Conservation (phyloP, 2,888 invertebrate species). For the Pandemis heparana region DNA sequence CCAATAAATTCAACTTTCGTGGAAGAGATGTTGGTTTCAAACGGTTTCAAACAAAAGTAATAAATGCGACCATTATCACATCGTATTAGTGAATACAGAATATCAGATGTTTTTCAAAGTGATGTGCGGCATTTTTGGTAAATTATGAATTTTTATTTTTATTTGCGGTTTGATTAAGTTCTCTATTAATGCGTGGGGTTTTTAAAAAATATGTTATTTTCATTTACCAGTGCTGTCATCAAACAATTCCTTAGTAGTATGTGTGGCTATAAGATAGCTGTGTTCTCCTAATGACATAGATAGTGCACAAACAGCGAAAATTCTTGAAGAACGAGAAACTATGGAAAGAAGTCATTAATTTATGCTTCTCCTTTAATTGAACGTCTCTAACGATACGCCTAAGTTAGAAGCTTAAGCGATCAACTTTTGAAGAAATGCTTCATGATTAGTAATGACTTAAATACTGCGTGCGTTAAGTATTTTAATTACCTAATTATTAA, state of each 20-base stretch:
- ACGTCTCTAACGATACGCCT: slow-evolving; percentile 46
- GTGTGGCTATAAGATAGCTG: neutral
- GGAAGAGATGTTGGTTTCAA: neutral
- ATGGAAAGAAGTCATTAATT: slow-evolving; percentile 55
- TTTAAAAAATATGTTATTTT: too few species aligned
- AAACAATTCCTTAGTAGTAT: neutral
- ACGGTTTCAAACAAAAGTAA: too few species aligned
- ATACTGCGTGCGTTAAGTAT: neutral
- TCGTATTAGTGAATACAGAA: too few species aligned
- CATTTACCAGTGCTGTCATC: too few species aligned
- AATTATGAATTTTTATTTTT: too few species aligned
- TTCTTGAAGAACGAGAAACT: slow-evolving; percentile 5
- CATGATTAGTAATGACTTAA: neutral
- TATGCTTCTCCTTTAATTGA: slow-evolving; percentile 62
- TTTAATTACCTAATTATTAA: too few species aligned
- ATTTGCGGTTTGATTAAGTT: too few species aligned
- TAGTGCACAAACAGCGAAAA: slow-evolving; percentile 12
- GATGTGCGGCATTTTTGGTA: too few species aligned
- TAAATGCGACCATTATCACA: too few species aligned
- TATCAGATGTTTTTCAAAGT: too few species aligned
- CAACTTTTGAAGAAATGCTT: neutral
- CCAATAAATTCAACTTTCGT: slow-evolving; percentile 1
- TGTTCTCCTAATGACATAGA: neutral
- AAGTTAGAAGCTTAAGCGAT: slow-evolving; percentile 13
- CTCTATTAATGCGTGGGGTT: too few species aligned